Conservation (phyloP, 2,797 vertebrate species). For the Bradypodion ventrale region DNA sequence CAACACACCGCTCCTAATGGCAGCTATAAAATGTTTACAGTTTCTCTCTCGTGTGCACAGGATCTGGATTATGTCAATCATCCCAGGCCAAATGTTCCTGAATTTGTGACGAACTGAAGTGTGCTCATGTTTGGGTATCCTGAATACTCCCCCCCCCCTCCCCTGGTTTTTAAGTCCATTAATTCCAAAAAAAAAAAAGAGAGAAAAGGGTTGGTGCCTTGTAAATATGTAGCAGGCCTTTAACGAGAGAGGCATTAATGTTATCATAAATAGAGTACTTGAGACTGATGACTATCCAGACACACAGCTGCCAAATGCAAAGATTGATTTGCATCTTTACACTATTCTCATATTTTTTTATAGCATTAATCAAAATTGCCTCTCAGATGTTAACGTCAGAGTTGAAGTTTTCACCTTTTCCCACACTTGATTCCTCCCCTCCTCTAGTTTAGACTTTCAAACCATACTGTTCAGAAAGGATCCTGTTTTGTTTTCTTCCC, state of each 20-base stretch:
- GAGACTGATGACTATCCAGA: slow-evolving; percentile 78
- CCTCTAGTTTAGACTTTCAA: slow-evolving; percentile 76
- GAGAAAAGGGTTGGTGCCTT: slow-evolving; percentile 81
- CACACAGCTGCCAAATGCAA: slow-evolving; percentile 80
- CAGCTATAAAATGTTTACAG: slow-evolving; percentile 95
- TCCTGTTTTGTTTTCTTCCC: slow-evolving; percentile 3
- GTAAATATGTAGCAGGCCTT: slow-evolving; percentile 83
- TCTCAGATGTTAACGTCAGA: slow-evolving; percentile 71
- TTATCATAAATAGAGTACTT: slow-evolving; percentile 80
- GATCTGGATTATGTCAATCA: slow-evolving; percentile 80
- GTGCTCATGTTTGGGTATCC: slow-evolving; percentile 70
- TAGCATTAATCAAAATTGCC: slow-evolving; percentile 74
- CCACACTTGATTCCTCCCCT: slow-evolving; percentile 69
- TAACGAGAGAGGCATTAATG: slow-evolving; percentile 80
- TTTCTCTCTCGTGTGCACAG: slow-evolving; percentile 80
- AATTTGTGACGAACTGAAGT: slow-evolving; percentile 78
- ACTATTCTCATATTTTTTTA: slow-evolving; percentile 73
- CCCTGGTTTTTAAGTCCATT: slow-evolving; percentile 72
- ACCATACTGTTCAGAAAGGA: slow-evolving; percentile 76
- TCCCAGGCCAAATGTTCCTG: slow-evolving; percentile 77
- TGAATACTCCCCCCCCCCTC: slow-evolving; percentile 70
- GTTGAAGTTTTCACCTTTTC: slow-evolving; percentile 72
- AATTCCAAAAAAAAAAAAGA: slow-evolving; percentile 67
- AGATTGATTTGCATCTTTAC: slow-evolving; percentile 74
- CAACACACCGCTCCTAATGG: slow-evolving; percentile 91